Evolutionary conservation across 2,113 vertebrate species (phyloP), one percentile per base, ranked within the genome.

Genomic region (Perca fluviatilis): DNA sequence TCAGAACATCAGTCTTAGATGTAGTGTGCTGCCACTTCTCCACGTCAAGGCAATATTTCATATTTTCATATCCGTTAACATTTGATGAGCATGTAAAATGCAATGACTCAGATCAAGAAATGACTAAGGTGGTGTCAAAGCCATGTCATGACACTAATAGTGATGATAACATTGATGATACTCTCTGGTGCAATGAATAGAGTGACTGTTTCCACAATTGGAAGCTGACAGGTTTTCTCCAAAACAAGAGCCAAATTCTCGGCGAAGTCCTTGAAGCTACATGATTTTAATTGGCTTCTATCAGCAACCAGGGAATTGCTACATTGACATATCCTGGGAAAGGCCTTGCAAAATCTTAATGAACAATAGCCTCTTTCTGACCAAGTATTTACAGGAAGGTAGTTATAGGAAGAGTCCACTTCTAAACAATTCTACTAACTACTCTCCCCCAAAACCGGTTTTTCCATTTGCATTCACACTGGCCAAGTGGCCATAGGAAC

Each of bases 1-100:
- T 86, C 88, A 85, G 89, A 71, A 77, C 87, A 86, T 89, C 91
- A 82, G 80, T 92, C 87, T 88, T 86, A 64, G 79, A 77, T 54
- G 83, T 66, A 66, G 79, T 56, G 68, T 19, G 69, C 79, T 68
- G 88, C 77, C 88, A 86, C 77, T 51, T 77, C 65, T 33, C 36
- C 60, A 0, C 62, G 76, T 79, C 86, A 33, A 33, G 74, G 81
- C 70, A 49, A 76, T 91, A 75, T 83, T 84, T 92, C 82, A 91
- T 30, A 69, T 79, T 88, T 89, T 66, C 78, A 56, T 43, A 1
- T 19, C 67, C 3, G 54, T 83, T 90, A 91, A 85, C 85, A 70
- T 85, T 85, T 81, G 78, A 89, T 83, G 85, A 86, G 83, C 80
- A 74, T 75, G 84, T 85, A 67, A 79, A 85, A 88, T 70, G 82